Evolutionary conservation across 1,140 invertebrate species (phyloP).

Genomic region (Lepidurus couesii): DNA sequence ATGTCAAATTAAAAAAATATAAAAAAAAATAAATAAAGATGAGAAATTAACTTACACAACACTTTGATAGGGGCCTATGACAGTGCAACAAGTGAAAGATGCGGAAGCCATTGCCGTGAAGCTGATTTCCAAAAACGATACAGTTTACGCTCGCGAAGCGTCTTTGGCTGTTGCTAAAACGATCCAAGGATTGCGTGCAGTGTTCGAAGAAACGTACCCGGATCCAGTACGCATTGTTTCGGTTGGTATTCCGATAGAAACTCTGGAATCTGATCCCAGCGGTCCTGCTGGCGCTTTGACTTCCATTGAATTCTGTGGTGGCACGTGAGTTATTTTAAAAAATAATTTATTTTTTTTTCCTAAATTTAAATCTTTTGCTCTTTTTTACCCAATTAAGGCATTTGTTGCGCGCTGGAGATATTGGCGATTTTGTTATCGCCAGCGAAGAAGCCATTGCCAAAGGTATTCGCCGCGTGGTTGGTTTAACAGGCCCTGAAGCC

Average conservation of each 20-base stretch:
- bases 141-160: conserved; percentile 88
- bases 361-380: conserved; percentile 34
- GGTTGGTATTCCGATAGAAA: conserved; percentile 86
- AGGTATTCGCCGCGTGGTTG: conserved; percentile 94
- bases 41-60: neutral
- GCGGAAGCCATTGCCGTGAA: conserved; percentile 72
- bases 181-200: conserved; percentile 89
- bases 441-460: conserved; percentile 99
- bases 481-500: conserved; percentile 91
- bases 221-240: conserved; percentile 96
- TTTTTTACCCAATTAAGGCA: conserved; percentile 54
- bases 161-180: conserved; percentile 76
- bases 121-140: conserved; percentile 70
- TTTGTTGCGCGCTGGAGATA: conserved; percentile 78
- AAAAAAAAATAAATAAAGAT: neutral
- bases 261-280: conserved; percentile 78
- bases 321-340: conserved; percentile 61
- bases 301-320: conserved; percentile 99
- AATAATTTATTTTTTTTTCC: conserved; percentile 7
- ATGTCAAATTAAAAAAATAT: neutral
- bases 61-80: conserved; percentile 64
- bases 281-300: conserved; percentile 68
- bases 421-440: conserved; percentile 90
- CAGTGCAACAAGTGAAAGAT: conserved; percentile 74
- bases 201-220: conserved; percentile 99